Conservation (phyloP, 2,113 vertebrate genomes). For the Eulemur macaco region DNA sequence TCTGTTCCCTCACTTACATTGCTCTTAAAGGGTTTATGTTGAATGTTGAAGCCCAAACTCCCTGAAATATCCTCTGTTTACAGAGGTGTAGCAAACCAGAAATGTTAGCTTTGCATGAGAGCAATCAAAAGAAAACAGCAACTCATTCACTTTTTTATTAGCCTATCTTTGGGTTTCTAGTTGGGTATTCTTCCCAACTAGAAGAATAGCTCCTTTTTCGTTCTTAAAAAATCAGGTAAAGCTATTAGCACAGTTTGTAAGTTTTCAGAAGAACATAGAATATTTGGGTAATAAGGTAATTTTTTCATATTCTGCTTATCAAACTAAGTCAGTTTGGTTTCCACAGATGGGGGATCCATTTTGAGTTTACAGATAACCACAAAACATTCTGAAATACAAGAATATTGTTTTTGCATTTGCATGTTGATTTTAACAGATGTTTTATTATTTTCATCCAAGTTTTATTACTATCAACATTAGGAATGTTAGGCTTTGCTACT, state of each 20-base stretch:
- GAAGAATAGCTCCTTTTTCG: not conserved
- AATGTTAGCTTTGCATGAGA: not conserved
- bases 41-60: not conserved
- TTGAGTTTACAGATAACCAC: not conserved
- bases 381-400: not conserved
- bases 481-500: not conserved
- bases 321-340: not conserved
- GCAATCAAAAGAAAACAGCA: not conserved
- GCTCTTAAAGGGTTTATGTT: not conserved
- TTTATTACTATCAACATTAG: not conserved
- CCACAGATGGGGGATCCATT: not conserved
- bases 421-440: slow-evolving; percentile 38
- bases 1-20: not conserved
- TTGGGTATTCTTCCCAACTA: not conserved
- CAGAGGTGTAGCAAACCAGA: not conserved
- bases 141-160: not conserved
- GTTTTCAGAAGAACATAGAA: not conserved
- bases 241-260: not conserved
- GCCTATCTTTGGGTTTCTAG: not conserved
- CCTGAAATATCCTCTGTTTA: not conserved
- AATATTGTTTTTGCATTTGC: not conserved
- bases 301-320: slow-evolving; percentile 21
- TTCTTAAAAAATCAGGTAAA: not conserved
- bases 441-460: slow-evolving; percentile 39
- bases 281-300: not conserved